phyloP scores from a whole-genome alignment of 2,113 vertebrate genomes.

The Campylorhamphus procurvoides region DNA sequence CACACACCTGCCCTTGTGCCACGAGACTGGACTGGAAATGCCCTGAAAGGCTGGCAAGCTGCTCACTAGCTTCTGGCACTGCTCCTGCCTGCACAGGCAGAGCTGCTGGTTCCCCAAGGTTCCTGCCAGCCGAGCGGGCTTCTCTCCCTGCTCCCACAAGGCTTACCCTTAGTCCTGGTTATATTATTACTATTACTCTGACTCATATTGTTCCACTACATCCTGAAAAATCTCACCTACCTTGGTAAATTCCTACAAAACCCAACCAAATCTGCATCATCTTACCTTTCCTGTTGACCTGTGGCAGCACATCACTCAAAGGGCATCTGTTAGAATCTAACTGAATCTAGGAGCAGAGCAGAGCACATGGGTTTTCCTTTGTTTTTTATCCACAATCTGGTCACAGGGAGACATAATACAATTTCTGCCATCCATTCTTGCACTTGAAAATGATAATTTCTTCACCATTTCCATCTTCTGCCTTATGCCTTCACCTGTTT shows the following conservation, averaged over 20 bases:
- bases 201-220: neutral
- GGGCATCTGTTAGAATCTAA: neutral
- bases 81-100: neutral
- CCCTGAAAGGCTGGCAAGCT: neutral
- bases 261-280: neutral
- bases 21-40: neutral
- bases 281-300: neutral
- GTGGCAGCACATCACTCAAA: neutral
- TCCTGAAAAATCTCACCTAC: neutral
- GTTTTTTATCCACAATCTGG: neutral
- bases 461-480: neutral
- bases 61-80: neutral
- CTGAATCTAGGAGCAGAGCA: neutral
- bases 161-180: neutral
- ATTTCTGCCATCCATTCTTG: neutral
- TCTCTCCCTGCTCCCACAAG: neutral
- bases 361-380: neutral
- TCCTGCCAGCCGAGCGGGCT: neutral
- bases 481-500: neutral
- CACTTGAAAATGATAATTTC: neutral
- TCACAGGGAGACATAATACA: neutral
- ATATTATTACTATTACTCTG: neutral
- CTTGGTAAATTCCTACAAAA: neutral
- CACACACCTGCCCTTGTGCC: neutral
- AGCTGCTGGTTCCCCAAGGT: neutral